Conservation (phyloP, 2,113 vertebrate genomes). For the Connochaetes taurinus region DNA sequence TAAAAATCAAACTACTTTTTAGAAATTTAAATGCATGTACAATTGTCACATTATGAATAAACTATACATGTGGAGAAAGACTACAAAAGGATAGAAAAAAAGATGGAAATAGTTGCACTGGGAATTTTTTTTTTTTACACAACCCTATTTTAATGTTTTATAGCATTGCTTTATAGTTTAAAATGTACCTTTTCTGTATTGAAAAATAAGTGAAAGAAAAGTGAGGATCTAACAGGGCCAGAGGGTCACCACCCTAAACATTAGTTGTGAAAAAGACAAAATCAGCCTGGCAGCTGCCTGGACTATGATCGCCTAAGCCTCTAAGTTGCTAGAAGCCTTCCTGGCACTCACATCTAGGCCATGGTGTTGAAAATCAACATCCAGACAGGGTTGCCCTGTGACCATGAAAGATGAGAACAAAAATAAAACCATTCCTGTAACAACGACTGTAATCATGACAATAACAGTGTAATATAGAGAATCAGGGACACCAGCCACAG, state of each 20-base stretch:
- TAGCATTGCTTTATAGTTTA: neutral
- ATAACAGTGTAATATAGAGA: neutral
- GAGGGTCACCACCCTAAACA: neutral
- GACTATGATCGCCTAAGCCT: neutral
- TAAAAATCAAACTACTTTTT: neutral
- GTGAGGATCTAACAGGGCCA: neutral
- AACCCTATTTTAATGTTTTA: neutral
- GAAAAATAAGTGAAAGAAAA: neutral
- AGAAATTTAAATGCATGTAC: neutral
- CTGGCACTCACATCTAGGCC: neutral
- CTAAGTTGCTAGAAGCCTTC: neutral
- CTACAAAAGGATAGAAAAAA: neutral
- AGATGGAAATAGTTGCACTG: neutral
- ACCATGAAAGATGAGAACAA: neutral
- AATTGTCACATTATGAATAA: neutral
- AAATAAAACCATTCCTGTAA: neutral
- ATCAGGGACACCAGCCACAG: neutral
- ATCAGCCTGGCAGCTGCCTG: neutral
- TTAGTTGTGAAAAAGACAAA: neutral
- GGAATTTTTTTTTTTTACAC: neutral
- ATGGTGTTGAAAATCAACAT: neutral
- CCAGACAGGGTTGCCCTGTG: neutral
- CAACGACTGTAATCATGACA: neutral
- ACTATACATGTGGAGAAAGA: neutral
- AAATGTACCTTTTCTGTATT: neutral